Evolutionary conservation across 2,113 vertebrate genomes (phyloP), one percentile per base, ranked within the genome.

Genomic region (Grantiella picta): DNA sequence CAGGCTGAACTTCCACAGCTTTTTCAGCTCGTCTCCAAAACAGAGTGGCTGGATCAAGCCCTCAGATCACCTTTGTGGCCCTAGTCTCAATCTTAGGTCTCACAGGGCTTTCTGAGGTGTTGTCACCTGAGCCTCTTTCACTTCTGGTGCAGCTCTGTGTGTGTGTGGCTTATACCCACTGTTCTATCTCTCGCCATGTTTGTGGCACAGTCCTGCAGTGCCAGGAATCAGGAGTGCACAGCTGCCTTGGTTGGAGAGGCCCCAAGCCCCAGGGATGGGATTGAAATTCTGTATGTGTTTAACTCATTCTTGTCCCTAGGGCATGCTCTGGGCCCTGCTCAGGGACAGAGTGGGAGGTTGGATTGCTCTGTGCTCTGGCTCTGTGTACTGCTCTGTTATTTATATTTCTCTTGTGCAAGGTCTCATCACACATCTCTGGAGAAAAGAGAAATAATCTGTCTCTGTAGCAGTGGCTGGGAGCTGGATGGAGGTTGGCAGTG

Each of bases 91-190:
- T 4, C n/a, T 8, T 23, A 49, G 65, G 40, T 68, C 36, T 52
- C 10, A 2, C 0, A 0, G 35, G 36, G 57, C 29, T 70, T 63
- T 83, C 53, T 49, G 40, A 50, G 35, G 18, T 1, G 0, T 5
- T 2, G 40, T 61, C 38, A 21, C 13, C 28, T 3, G 19, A 29
- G 10, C 11, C 57, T 69, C 36, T 35, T 76, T 68, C 36, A 9
- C 22, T 52, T 42, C 29, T 66, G 31, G 35, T 72, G 44, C 50
- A 19, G 19, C 28, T 59, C 28, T n/a, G 15, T 54, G 24, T 15
- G 24, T 15, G 11, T 28, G 22, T 33, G 1, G 1, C 63, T 56
- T 3, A 47, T 33, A 23, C 60, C 31, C 23, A 2, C 52, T 16
- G 13, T 1, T 1, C 18, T 77, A 2, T 20, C 33, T 69, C 29